Evolutionary conservation across 2,797 vertebrate species (phyloP), one percentile per base, ranked within the genome.

Genomic region (Toxotes lorentzi): DNA sequence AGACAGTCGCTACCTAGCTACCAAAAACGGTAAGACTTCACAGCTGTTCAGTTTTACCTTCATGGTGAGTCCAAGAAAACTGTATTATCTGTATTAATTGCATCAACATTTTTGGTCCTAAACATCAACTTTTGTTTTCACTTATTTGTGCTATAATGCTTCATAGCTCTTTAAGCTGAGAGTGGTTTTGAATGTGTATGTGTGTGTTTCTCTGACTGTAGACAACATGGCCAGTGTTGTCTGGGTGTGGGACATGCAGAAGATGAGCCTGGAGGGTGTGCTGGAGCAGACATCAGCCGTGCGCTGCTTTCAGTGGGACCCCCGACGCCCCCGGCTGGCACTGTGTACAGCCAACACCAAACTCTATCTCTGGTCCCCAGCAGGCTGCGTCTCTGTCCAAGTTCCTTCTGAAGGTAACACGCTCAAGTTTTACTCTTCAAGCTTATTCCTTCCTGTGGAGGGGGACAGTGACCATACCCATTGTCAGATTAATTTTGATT

Each of bases 211-310:
- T 77, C 23, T 87, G 60, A 47, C 69, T 7, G 2, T 68, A 99
- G 98, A 99, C 92, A 98, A 95, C 81, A 93, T 97, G 89, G 95
- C 97, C 34, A 96, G 89, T 0, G 92, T 93, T 0, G 84, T 99
- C 41, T 99, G 98, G 98, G 93, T 99, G 85, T 99, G 98, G 98
- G 96, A 99, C 86, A 87, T 97, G 48, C 95, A 96, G 79, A 97
- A 91, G 91, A 94, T 98, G 93, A 91, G 93, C 19, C 95, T 96
- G 51, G 92, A 88, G 0, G 96, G 95, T 2, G 96, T 98, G 47
- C 78, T 99, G 4, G 96, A 99, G 86, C 98, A 99, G 85, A 95
- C 95, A 17, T 88, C 92, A 5, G 79, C 95, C 0, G 91, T 99
- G 65, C 97, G 97, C 4, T 89, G 89, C 11, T 97, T 99, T 86